Base-by-base conservation (phyloP, 2,113 vertebrate genomes). In the Scatophagus argus region DNA sequence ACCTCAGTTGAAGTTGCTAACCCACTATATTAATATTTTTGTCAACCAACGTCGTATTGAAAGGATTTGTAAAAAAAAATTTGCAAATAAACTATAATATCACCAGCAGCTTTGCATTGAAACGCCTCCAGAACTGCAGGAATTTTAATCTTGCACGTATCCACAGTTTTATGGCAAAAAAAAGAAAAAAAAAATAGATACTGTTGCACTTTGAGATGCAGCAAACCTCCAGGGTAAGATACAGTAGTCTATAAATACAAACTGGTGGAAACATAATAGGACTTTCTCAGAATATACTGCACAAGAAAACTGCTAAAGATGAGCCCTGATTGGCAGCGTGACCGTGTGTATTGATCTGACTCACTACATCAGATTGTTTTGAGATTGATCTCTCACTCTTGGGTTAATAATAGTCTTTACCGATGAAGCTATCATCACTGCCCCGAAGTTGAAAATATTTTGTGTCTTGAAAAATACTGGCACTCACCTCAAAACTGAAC, bases 361-460 rank as follows among this genome's bases (percentile, higher is more conserved):
- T 29, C 21, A 10, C 63, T 55, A 65, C 78, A 41, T 59, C 46
- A 36, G 55, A 52, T 80, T 81, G 47, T 82, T 84, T 52, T 79
- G 55, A 77, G 61, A 69, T 62, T 61, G 65, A 88, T 84, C 71
- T 31, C 56, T 83, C 31, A 32, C 74, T 74, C 71, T 55, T 55
- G 44, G 59, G 23, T 78, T 82, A 78, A 81, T 83, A 84, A 83
- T 79, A 84, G 74, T 54, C 66, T 38, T 72, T 49, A 32, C 58
- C 25, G 63, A 55, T 65, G 52, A 62, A 59, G 68, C n/a, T 43
- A 43, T 76, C 74, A 69, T 82, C 72, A n/a, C 47, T 85, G 23
- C 23, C 29, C 51, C 46, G 63, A 69, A 32, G 61, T 44, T 70
- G 65, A 72, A 82, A 83, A 66, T 36, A 80, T 67, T 61, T 25